Evolutionary conservation across 1,140 invertebrate species (phyloP), one percentile per base, ranked within the genome.

Genomic region (Dermatophagoides farinae): DNA sequence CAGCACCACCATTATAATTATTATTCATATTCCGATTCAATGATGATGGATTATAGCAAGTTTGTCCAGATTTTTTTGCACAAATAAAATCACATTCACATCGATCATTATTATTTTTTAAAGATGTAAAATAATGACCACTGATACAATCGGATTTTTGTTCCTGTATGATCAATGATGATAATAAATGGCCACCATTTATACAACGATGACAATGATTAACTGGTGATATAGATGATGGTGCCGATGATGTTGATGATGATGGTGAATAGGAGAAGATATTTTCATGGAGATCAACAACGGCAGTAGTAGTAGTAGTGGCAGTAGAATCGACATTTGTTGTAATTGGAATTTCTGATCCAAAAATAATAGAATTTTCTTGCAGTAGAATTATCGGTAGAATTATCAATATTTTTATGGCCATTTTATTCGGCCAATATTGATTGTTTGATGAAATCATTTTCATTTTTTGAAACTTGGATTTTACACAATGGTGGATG

Each of bases 1-100:
- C 2, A 31, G 2, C 8, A 31, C 31, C 8, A 31, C 31, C 31
- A 31, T 2, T 4, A 8, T 2, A 4, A 38, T 14, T 55, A n/a
- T 43, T 14, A 25, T 55, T 55, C 14, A 44, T 12, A 40, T 38
- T 55, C 6, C 12, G 22, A 38, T 14, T 6, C 5, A 2, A 25
- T n/a, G 41, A 20, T n/a, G 12, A 11, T 41, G 53, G 12, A n/a
- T 18, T 12, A 40, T 4, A 31, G 14, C 53, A 55, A 5, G 53
- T 14, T 55, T 55, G 53, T 2, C 53, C 14, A 44, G 38, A 55
- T 55, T 55, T 23, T 25, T 31, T 14, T 55, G 53, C 53, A 55
- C 53, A 55, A 44, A 55, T 31, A 39, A 38, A 55, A 23, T 55
- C 53, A 55, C 53, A 55, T 1, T 55, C 38, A 38, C 53, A 55